phyloP scores from a whole-genome alignment of 2,888 invertebrate species.

The Pristionchus fissidentatus region DNA sequence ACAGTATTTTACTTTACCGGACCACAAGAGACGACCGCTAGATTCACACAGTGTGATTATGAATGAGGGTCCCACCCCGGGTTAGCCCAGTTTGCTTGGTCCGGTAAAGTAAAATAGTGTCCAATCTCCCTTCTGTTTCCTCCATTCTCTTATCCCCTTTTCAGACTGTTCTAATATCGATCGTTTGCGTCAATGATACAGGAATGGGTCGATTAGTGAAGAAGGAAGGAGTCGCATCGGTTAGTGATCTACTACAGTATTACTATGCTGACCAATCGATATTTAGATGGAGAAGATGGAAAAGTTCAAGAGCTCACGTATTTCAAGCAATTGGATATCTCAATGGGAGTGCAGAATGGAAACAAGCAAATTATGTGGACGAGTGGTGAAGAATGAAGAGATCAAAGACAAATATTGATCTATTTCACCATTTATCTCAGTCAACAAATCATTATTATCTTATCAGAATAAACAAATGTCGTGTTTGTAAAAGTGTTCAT shows the following conservation, averaged over 20 bases:
- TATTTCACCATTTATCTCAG: conserved; percentile 28
- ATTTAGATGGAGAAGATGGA: conserved; percentile 28
- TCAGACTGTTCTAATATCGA: conserved; percentile 4
- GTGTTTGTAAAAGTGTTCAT: not conserved
- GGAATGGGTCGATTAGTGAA: conserved; percentile 2
- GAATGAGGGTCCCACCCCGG: too few relatives aligned
- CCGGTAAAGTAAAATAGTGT: too few relatives aligned
- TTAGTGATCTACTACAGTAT: not conserved
- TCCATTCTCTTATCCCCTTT: not conserved
- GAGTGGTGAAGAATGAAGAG: not conserved
- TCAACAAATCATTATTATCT: conserved; percentile 38
- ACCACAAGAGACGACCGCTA: too few relatives aligned
- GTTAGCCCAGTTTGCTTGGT: too few relatives aligned
- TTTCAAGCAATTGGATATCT: not conserved
- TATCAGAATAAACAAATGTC: conserved; percentile 20
- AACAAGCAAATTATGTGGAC: not conserved
- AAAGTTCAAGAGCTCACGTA: not conserved
- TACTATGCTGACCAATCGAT: not conserved
- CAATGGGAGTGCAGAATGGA: not conserved
- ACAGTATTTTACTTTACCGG: too few relatives aligned
- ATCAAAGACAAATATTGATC: not conserved
- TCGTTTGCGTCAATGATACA: not conserved
- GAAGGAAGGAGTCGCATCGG: not conserved
- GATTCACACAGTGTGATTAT: not conserved
- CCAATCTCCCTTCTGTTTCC: not conserved